Evolutionary conservation across 2,113 vertebrate genomes (phyloP).

Genomic region (Diphyllodes magnificus): DNA sequence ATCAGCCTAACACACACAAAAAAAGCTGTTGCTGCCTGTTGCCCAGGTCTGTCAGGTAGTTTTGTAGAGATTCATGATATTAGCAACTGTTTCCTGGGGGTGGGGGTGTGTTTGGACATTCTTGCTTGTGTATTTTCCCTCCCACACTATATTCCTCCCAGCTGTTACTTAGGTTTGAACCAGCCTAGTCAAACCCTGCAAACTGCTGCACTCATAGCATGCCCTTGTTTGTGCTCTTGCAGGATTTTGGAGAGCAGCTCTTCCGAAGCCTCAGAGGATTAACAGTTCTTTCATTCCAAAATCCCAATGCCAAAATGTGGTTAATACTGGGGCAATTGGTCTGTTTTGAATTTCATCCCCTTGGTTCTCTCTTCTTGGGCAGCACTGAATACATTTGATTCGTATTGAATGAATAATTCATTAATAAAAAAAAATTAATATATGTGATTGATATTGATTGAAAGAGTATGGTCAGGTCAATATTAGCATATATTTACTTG

Average conservation of each 20-base stretch:
- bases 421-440: background rate
- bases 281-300: background rate
- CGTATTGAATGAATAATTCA: background rate
- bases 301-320: background rate
- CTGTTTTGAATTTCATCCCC: background rate
- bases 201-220: background rate
- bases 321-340: background rate
- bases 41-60: background rate
- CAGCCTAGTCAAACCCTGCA: background rate
- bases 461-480: background rate
- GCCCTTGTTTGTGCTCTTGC: background rate
- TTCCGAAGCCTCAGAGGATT: background rate
- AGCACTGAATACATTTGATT: background rate
- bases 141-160: background rate
- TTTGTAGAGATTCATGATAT: background rate
- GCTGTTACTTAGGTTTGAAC: background rate
- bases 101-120: background rate
- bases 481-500: background rate
- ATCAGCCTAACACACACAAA: background rate
- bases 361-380: background rate
- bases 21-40: background rate
- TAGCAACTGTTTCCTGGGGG: background rate
- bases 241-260: background rate
- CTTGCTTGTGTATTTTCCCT: background rate
- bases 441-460: background rate